Evolutionary conservation across 2,113 vertebrate species (phyloP).

Genomic region (Ictidomys tridecemlineatus): DNA sequence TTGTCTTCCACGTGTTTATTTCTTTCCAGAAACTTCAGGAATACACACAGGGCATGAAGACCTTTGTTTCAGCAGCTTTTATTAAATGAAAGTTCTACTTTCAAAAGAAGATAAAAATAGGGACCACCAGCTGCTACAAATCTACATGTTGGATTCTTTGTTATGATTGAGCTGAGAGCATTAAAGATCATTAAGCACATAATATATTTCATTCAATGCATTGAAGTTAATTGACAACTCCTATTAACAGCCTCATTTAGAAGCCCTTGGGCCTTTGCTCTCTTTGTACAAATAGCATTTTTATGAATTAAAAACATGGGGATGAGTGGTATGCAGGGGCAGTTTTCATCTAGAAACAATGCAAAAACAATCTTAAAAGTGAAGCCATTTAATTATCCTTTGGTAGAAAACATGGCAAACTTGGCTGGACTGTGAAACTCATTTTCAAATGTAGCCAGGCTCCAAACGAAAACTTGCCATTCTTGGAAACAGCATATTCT

Average conservation of each 20-base stretch:
- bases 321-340: not conserved
- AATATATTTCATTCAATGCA: not conserved
- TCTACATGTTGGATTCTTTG: not conserved
- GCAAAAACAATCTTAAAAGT: not conserved
- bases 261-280: not conserved
- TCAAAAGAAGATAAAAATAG: not conserved
- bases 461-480: not conserved
- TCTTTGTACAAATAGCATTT: not conserved
- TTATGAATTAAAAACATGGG: slow-evolving; percentile 2
- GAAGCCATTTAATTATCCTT: not conserved
- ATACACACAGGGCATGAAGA: not conserved
- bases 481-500: not conserved
- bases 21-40: not conserved
- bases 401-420: not conserved
- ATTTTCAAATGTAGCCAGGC: not conserved
- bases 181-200: slow-evolving; percentile 46
- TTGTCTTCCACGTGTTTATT: not conserved
- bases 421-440: not conserved
- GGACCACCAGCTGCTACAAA: not conserved
- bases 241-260: not conserved
- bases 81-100: not conserved
- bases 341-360: not conserved
- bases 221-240: slow-evolving; percentile 47
- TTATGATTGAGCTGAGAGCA: slow-evolving; percentile 38
- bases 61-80: not conserved